Evolutionary conservation across 64 coral and sea anemone species (phyloP).

Genomic region (Stichodactyla mertensii): DNA sequence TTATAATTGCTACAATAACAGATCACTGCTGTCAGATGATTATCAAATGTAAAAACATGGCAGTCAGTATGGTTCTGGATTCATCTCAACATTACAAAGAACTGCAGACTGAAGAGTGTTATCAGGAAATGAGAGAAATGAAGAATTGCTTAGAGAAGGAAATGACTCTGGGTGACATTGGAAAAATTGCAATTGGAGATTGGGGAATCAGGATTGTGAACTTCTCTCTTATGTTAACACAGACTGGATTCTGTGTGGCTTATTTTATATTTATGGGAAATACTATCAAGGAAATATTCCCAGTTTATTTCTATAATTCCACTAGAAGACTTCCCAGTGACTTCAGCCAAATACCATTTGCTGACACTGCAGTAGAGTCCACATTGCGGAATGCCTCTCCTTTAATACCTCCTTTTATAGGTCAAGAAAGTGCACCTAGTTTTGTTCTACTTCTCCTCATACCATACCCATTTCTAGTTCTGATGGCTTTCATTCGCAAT

Average conservation of each 20-base stretch:
- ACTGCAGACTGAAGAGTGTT: constrained; percentile 46
- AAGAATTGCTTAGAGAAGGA: constrained; percentile 71
- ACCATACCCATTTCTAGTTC: constrained; percentile 70
- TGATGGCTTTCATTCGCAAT: constrained; percentile 75
- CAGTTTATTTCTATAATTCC: constrained; percentile 20
- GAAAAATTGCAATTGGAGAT: constrained; percentile 77
- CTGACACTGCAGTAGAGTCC: not conserved
- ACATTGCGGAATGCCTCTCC: constrained; percentile 35
- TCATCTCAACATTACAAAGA: constrained; percentile 68
- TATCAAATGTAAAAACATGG: constrained; percentile 93
- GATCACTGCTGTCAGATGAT: constrained; percentile 91
- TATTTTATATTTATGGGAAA: constrained; percentile 99
- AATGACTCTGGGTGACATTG: constrained; percentile 91
- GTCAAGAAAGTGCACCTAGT: constrained; percentile 39
- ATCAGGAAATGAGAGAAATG: constrained; percentile 65
- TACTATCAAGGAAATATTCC: constrained; percentile 86
- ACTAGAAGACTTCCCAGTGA: constrained; percentile 14
- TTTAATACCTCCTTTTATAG: constrained; percentile 15
- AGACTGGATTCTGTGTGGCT: constrained; percentile 87
- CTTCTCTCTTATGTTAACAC: constrained; percentile 74
- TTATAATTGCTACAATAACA: constrained; percentile 83
- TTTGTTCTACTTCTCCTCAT: constrained; percentile 70
- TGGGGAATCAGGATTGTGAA: constrained; percentile 91
- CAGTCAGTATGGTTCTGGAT: constrained; percentile 73
- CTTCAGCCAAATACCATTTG: not conserved